Evolutionary conservation across 2,113 vertebrate genomes (phyloP).

Genomic region (Copsychus sechellarum): DNA sequence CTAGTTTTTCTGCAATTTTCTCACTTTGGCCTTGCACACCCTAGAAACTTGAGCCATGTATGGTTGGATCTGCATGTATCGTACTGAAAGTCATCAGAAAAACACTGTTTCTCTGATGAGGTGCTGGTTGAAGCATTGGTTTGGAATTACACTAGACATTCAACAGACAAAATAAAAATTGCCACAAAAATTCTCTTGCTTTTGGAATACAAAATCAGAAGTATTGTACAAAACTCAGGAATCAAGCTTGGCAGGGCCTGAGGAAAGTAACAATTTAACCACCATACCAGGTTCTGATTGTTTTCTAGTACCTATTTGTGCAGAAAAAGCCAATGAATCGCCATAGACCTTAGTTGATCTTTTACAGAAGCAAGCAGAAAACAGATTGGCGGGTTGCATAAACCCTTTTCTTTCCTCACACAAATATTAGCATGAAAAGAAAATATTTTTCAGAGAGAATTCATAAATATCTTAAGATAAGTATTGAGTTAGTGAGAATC

Average conservation of each 20-base stretch:
- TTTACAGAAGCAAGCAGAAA: background rate
- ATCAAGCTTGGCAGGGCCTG: background rate
- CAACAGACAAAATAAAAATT: background rate
- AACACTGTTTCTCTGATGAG: background rate
- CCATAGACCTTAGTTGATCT: background rate
- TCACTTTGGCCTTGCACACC: background rate
- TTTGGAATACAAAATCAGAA: background rate
- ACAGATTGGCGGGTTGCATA: background rate
- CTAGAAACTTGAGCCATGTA: background rate
- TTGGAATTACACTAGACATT: background rate
- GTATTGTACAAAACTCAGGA: background rate
- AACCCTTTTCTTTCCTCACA: background rate
- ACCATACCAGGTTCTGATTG: background rate
- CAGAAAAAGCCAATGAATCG: background rate
- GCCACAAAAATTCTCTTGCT: background rate
- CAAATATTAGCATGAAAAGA: background rate
- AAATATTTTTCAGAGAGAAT: background rate
- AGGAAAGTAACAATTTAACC: background rate
- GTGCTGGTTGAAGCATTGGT: background rate
- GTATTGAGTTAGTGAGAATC: background rate
- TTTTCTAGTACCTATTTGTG: background rate
- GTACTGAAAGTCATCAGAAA: background rate
- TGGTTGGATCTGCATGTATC: fast-evolving
- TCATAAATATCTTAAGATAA: background rate
- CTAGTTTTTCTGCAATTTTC: background rate